phyloP scores from a whole-genome alignment of 2,113 vertebrate species.

The Colius striatus region DNA sequence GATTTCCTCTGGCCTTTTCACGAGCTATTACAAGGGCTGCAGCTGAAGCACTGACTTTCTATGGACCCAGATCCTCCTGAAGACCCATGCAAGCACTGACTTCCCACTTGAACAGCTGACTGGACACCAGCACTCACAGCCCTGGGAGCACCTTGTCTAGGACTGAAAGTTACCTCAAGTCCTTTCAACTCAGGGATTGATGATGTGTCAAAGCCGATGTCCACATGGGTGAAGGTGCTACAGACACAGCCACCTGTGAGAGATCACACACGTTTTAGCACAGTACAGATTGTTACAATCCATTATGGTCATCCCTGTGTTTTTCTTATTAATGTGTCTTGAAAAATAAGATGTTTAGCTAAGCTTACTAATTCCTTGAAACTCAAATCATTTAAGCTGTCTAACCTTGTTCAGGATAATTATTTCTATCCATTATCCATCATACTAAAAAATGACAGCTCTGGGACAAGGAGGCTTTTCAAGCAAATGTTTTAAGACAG shows the following conservation, averaged over 20 bases:
- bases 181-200: slow-evolving; percentile 67
- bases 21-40: background rate
- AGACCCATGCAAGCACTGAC: fast-evolving
- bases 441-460: slow-evolving; percentile 81
- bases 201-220: slow-evolving; percentile 60
- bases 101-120: background rate
- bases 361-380: slow-evolving; percentile 78
- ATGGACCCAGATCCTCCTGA: background rate
- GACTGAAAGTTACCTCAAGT: slow-evolving; percentile 77
- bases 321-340: slow-evolving; percentile 62
- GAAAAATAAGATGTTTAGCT: slow-evolving; percentile 79
- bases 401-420: slow-evolving; percentile 78
- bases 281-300: slow-evolving; percentile 18
- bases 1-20: background rate
- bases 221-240: slow-evolving; percentile 72
- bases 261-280: background rate
- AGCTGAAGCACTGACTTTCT: background rate
- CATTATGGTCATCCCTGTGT: background rate
- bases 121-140: slow-evolving; percentile 44
- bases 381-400: slow-evolving; percentile 80
- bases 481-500: slow-evolving; percentile 83
- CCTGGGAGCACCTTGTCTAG: slow-evolving; percentile 65
- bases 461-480: slow-evolving; percentile 79
- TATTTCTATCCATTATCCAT: slow-evolving; percentile 83
- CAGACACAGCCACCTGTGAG: slow-evolving; percentile 73